Evolutionary conservation across 2,797 vertebrate species (phyloP), one percentile per base, ranked within the genome.

Genomic region (Enteromius unitaeniatus): DNA sequence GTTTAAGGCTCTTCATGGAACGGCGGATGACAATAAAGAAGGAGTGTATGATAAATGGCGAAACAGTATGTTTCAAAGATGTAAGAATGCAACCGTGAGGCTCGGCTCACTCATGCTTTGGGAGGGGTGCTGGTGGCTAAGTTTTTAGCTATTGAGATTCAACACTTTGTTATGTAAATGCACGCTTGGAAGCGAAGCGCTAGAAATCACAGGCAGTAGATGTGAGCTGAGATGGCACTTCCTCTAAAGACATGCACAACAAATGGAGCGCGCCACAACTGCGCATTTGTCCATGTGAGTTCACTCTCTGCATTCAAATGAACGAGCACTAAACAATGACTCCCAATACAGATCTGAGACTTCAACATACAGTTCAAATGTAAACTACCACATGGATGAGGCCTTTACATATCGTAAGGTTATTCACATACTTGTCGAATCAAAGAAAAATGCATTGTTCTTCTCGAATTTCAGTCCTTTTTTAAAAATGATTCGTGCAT

Each of bases 121-220:
- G 40, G 60, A 55, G 92, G 96, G 93, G 28, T 34, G 28, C 90
- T 97, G 96, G 92, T 94, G 93, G 93, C 95, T 95, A 96, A 96
- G 95, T 97, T 97, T 75, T 95, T 95, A 95, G 95, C 96, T 93
- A 96, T 97, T 96, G 96, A 98, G 95, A 95, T 95, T 92, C 95
- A 94, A 93, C 95, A 96, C 97, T 99, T 98, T 99, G 97, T 98
- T 97, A 98, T 99, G 97, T 95, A 98, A 98, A 99, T 99, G 86
- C 88, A 82, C 92, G 94, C 95, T 96, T 96, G 96, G 95, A 95
- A 80, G 94, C 93, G 93, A 93, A 95, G 94, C 90, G 94, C 95
- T 95, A 96, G 96, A 96, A 97, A 96, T 97, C 96, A 96, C 97
- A 97, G 95, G 92, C 94, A 93, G 94, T 72, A 92, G 95, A 97